A percentile compares a stretch with the other conserved stretches of the same genome.
phyloP scores from a whole-genome alignment of 2,888 invertebrate species.

The Tetropium fuscum region DNA sequence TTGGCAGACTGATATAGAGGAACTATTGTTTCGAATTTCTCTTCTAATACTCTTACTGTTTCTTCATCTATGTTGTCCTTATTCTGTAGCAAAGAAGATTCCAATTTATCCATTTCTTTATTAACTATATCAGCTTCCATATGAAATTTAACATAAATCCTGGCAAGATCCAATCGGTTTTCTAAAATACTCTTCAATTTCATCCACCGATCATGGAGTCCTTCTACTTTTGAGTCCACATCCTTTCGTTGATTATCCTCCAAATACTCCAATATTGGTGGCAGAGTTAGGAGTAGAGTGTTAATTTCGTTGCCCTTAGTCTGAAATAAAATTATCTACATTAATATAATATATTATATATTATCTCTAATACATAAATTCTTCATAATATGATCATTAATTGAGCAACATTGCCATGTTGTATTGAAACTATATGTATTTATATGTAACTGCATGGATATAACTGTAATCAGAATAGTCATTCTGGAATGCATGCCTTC shows the following conservation, averaged over 20 bases:
- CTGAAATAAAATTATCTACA: slow-evolving; percentile 65
- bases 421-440: too few species aligned
- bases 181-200: slow-evolving; percentile 72
- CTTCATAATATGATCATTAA: too few species aligned
- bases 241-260: slow-evolving; percentile 75
- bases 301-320: slow-evolving; percentile 78
- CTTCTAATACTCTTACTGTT: slow-evolving; percentile 69
- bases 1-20: slow-evolving; percentile 76
- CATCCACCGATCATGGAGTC: slow-evolving; percentile 74
- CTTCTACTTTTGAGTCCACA: slow-evolving; percentile 73
- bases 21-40: slow-evolving; percentile 75
- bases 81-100: slow-evolving; percentile 70
- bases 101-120: slow-evolving; percentile 75
- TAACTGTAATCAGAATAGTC: too few species aligned
- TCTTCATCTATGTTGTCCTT: slow-evolving; percentile 67
- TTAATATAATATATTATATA: too few species aligned
- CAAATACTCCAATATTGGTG: slow-evolving; percentile 73
- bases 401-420: too few species aligned
- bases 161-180: slow-evolving; percentile 75
- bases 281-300: slow-evolving; percentile 72
- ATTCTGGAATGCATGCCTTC: too few species aligned
- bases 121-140: slow-evolving; percentile 75
- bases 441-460: too few species aligned
- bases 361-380: too few species aligned
- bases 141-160: slow-evolving; percentile 79